phyloP scores from a whole-genome alignment of 2,797 vertebrate species.

The Merluccius polli region DNA sequence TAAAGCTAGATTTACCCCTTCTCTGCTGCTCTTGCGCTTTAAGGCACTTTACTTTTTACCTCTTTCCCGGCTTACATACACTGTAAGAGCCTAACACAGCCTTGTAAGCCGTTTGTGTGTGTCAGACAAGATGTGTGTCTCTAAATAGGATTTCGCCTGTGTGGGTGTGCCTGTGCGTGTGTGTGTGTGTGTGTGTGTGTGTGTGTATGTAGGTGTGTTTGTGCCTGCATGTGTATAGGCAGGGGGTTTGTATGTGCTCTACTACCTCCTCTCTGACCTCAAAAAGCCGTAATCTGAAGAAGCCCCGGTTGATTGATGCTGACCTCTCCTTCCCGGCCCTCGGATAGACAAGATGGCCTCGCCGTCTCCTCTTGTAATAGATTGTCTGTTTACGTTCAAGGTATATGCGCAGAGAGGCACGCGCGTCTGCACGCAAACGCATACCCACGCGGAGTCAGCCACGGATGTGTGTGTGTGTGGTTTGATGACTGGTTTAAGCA shows the following conservation, averaged over 20 bases:
- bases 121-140: conserved; percentile 7
- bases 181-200: no score
- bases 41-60: conserved; percentile 27
- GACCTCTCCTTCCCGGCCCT: conserved; percentile 5
- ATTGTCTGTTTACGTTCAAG: conserved; percentile 8
- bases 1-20: background rate
- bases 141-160: background rate
- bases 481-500: no score
- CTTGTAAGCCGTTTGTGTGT: conserved; percentile 22
- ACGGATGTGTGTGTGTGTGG: no score
- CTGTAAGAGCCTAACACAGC: conserved; percentile 13
- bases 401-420: background rate
- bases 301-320: conserved; percentile 13
- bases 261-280: conserved; percentile 15
- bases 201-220: no score
- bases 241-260: conserved; percentile 6
- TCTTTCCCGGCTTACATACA: conserved; percentile 4
- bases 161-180: no score
- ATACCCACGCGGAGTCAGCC: no score
- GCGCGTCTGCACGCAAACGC: no score
- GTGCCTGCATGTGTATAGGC: background rate
- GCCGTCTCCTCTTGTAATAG: conserved; percentile 22
- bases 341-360: conserved; percentile 20
- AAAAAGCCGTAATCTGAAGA: conserved; percentile 17
- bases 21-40: background rate